Conservation (phyloP, 1,140 invertebrate species). For the Drosophila kohkoa region DNA sequence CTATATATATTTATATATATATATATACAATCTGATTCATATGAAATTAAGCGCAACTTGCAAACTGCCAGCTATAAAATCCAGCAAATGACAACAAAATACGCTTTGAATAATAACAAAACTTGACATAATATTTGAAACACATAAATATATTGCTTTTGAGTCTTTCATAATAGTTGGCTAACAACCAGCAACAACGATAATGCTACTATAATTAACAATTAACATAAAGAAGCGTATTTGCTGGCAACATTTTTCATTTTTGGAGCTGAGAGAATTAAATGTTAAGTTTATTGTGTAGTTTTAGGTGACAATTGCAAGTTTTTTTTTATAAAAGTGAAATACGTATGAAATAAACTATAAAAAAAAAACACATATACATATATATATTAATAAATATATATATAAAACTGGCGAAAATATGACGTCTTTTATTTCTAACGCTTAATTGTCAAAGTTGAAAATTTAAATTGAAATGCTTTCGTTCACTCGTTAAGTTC, state of each 20-base stretch:
- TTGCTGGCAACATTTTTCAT: conserved; percentile 43
- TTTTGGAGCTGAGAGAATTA: conserved; percentile 56
- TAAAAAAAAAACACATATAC: conserved; percentile 39
- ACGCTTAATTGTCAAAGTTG: not conserved
- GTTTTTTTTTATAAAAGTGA: conserved; percentile 58
- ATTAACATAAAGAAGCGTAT: conserved; percentile 12
- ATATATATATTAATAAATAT: not conserved
- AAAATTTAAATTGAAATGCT: not conserved
- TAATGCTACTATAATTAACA: conserved; percentile 15
- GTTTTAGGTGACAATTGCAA: conserved; percentile 76
- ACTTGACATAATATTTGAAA: conserved; percentile 36
- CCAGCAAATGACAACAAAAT: conserved; percentile 21
- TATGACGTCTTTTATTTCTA: not conserved
- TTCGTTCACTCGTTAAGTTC: not conserved
- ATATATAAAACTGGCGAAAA: conserved; percentile 70
- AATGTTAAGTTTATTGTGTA: conserved; percentile 83
- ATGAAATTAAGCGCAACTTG: conserved; percentile 49
- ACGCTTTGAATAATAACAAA: conserved; percentile 43
- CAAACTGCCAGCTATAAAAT: conserved; percentile 41
- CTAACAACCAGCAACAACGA: conserved; percentile 11
- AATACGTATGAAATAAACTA: conserved; percentile 63
- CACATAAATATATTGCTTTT: conserved; percentile 73
- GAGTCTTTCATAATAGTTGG: conserved; percentile 74
- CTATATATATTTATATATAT: conserved; percentile 16
- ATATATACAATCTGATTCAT: conserved; percentile 23